Evolutionary conservation across 2,797 vertebrate genomes (phyloP).

Genomic region (Pangasius macronema): DNA sequence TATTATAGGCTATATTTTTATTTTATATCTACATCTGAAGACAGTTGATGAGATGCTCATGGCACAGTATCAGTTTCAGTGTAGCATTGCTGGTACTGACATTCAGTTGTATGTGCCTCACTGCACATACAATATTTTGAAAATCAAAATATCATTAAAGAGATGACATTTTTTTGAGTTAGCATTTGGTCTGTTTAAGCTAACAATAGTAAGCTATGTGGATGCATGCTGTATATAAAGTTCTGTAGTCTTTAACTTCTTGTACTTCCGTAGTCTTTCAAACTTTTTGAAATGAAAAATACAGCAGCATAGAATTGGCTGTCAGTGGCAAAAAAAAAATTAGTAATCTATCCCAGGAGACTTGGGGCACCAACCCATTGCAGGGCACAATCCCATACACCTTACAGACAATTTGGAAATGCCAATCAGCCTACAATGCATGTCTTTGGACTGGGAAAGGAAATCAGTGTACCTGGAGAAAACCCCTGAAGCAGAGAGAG

Average conservation of each 20-base stretch:
- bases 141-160: not conserved
- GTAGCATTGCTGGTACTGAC: not conserved
- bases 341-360: not conserved
- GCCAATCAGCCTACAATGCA: too few relatives aligned
- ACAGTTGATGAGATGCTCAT: not conserved
- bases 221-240: not conserved
- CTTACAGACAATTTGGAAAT: too few relatives aligned
- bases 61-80: not conserved
- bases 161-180: not conserved
- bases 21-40: not conserved
- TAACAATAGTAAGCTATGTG: not conserved
- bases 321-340: not conserved
- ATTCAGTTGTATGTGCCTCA: not conserved
- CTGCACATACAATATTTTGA: not conserved
- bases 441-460: too few relatives aligned
- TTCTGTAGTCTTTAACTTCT: not conserved
- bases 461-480: too few relatives aligned
- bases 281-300: not conserved
- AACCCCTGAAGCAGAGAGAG: too few relatives aligned
- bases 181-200: not conserved
- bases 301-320: not conserved
- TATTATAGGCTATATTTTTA: not conserved
- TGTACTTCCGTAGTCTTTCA: not conserved
- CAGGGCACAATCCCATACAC: too few relatives aligned
- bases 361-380: too few relatives aligned